Base-by-base conservation (phyloP, 1,140 invertebrate species). In the Drosophila pectinifera region DNA sequence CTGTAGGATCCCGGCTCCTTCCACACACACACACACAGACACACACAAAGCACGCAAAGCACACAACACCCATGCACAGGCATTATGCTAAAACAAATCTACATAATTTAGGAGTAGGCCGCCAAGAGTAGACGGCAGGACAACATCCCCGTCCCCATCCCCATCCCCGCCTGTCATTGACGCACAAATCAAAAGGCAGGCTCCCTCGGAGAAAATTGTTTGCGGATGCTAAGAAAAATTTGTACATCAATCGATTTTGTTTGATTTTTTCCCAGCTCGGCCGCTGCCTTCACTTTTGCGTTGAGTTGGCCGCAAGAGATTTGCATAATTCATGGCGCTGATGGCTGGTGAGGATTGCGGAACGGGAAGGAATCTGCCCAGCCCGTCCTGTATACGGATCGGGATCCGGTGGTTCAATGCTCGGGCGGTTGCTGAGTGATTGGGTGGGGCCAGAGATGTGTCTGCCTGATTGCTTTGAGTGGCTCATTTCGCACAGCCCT, bases 221-320 rank as follows among this genome's bases (percentile, higher is more conserved):
- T 78, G 83, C 83, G 83, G 83, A 86, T 88, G 83, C 73, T 83
- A 84, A 89, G 84, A 80, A 89, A 89, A 88, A 88, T 88, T 89
- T 89, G 84, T 88, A 89, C 80, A 88, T 89, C 84, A 88, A 88
- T 88, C 84, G 84, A 88, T 88, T 89, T 88, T 84, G 84, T 89
- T 88, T 84, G 84, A 88, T 88, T 88, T 79, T 54, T 76, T 79
- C 20, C 61, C 64, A 68, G 61, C 58, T 62, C 36, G 57, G 28
- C 55, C 72, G 31, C 14, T 54, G 41, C 20, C 69, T 24, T 45
- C 22, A 42, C 46, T 67, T 75, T 43, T 62, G 51, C 48, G 62
- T 58, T 63, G 67, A 72, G 80, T 84, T 83, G 64, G 84, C 83
- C 83, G 51, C 83, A 89, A 73, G 77, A 88, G 84, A 89, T 89